Evolutionary conservation across 2,888 invertebrate species (phyloP).

Genomic region (Ceraclea dissimilis): DNA sequence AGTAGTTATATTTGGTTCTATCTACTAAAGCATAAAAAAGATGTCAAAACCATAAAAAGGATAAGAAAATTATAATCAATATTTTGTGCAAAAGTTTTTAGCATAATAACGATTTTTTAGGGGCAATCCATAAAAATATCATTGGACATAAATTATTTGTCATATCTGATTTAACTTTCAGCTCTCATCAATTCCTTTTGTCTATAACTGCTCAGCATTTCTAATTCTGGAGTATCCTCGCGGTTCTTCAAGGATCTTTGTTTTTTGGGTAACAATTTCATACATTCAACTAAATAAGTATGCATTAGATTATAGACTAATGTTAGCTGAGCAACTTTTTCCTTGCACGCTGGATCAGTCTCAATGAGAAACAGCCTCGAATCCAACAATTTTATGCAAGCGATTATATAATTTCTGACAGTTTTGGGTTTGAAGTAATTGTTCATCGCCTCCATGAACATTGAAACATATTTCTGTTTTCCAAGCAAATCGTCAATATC

Average conservation of each 20-base stretch:
- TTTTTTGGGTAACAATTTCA: slow-evolving; percentile 25
- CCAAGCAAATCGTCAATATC: slow-evolving; percentile 46
- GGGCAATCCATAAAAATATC: too few species aligned
- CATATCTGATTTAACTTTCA: not conserved
- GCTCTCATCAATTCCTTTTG: not conserved
- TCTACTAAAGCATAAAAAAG: too few species aligned
- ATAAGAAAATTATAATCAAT: too few species aligned
- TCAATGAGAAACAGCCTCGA: slow-evolving; percentile 46
- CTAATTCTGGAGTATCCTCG: not conserved
- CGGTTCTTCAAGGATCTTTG: slow-evolving; percentile 11
- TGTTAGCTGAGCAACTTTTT: slow-evolving; percentile 46
- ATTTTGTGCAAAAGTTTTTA: too few species aligned
- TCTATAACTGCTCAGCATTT: not conserved
- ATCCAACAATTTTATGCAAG: slow-evolving; percentile 45
- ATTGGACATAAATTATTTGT: too few species aligned
- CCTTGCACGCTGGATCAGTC: slow-evolving; percentile 45
- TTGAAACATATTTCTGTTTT: slow-evolving; percentile 44
- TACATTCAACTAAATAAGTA: slow-evolving; percentile 40
- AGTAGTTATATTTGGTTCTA: too few species aligned
- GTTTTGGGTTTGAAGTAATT: slow-evolving; percentile 46
- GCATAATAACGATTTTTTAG: too few species aligned
- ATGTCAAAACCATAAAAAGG: too few species aligned
- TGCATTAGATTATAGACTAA: slow-evolving; percentile 44
- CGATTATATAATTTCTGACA: slow-evolving; percentile 44
- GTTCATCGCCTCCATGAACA: slow-evolving; percentile 43